Conservation (phyloP, 2,888 invertebrate species). For the Dascillus cervinus region DNA sequence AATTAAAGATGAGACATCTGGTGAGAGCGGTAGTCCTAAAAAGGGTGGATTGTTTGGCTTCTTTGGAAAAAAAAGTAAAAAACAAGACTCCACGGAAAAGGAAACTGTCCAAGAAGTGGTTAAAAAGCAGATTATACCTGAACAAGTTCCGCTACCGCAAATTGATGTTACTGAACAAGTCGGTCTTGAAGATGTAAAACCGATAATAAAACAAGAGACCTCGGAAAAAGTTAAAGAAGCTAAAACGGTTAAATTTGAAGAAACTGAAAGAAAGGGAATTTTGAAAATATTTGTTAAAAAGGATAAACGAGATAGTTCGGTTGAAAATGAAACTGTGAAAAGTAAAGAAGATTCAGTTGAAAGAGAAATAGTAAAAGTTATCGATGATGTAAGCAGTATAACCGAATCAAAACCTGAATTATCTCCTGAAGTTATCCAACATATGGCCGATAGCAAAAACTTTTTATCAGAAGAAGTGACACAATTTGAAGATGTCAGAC, state of each 20-base stretch:
- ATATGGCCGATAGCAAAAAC: slow-evolving; percentile 16
- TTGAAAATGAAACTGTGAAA: background rate
- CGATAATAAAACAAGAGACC: no score
- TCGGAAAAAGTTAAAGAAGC: no score
- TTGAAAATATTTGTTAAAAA: slow-evolving; percentile 22
- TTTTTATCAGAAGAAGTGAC: slow-evolving; percentile 19
- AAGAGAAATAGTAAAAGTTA: no score
- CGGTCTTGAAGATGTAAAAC: no score
- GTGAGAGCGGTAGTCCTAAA: background rate
- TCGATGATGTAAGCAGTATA: background rate
- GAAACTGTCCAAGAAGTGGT: background rate
- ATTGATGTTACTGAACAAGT: slow-evolving; percentile 3
- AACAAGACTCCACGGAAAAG: slow-evolving; percentile 4
- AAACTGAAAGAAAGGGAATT: slow-evolving; percentile 18
- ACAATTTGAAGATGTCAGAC: slow-evolving; percentile 15
- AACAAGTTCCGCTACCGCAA: no score
- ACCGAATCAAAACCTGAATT: slow-evolving; percentile 3
- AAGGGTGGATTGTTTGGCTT: slow-evolving; percentile 3
- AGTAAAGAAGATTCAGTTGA: background rate
- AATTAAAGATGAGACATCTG: slow-evolving; percentile 2
- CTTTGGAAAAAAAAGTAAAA: slow-evolving; percentile 5
- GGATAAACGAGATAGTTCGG: slow-evolving; percentile 11
- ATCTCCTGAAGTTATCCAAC: slow-evolving; percentile 11
- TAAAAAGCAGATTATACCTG: no score
- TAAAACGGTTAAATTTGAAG: background rate